Base-by-base conservation (phyloP, 2,888 invertebrate genomes). In the Malthinus flaveolus region DNA sequence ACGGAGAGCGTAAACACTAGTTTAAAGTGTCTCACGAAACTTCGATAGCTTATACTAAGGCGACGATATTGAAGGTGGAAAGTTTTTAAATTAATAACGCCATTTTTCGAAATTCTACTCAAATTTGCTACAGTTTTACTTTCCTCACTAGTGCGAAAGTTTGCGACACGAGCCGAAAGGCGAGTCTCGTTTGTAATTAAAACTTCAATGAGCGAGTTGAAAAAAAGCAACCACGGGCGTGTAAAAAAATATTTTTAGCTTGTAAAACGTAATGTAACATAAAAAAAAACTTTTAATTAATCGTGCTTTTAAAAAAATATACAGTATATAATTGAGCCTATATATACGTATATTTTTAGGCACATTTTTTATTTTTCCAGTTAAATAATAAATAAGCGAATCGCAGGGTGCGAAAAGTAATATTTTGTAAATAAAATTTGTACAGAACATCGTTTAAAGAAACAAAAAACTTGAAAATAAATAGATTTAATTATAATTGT, bases 361-460 rank as follows among this genome's bases (percentile, higher is more conserved):
- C 64, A 57, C 64, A 57, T 56, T 64, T 57, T 13, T 61, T 61
- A 42, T 35, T 49, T 54, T 54, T 35, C 9, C 48, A 49, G 34
- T 33, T 56, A 50, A 39, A 56, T 49, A 56, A 44, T 44, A 42
- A 51, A 56, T 61, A 68, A 75, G 75, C 75, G 76, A 76, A 76
- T 76, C 76, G 76, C 75, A 75, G 65, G 76, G 76, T 76, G 76
- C 76, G 75, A 72, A 72, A 64, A 67, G 65, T 70, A 69, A 64
- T 11, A 32, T 45, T 32, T 23, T 45, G 64, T 70, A 71, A 61
- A 55, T 61, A 59, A 44, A 51, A 44, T 44, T 44, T 56, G 59
- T 59, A 56, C 23, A 23, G 23, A 39, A 59, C 55, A 59, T 10
- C 10, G 32, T 42, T 23, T 23, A n/a, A 49, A 49, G 13, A 7